These are phyloP conservation scores for Margarornis squamiger DNA, from an alignment of 2,797 vertebrate genomes.

Conservation along the genomic window DNA sequence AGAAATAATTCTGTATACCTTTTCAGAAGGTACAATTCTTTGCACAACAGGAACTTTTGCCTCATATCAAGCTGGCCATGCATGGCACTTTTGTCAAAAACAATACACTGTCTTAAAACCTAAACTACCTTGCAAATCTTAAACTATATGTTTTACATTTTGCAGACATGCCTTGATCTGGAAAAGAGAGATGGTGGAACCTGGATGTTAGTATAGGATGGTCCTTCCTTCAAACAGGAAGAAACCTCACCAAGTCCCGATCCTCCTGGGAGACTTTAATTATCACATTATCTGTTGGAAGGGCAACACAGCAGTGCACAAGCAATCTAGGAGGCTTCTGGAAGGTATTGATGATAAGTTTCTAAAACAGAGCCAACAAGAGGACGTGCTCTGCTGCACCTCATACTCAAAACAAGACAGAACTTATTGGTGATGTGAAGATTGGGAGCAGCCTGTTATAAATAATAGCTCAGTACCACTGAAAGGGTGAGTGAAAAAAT, in stretches of 20 bases:
- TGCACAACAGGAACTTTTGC: neutral
- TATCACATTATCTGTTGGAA: neutral
- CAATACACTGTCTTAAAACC: neutral
- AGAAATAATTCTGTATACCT: neutral
- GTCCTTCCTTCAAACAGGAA: neutral
- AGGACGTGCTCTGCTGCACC: accelerated
- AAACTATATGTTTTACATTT: neutral
- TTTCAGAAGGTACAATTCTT: neutral
- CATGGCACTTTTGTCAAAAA: neutral
- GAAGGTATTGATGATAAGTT: neutral
- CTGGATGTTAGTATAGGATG: neutral
- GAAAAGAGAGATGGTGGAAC: neutral
- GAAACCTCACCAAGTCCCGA: neutral
- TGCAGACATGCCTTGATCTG: neutral
- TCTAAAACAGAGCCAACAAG: neutral
- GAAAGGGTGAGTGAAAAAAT: neutral
- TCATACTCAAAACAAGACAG: neutral
- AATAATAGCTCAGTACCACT: neutral
- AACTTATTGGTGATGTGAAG: neutral
- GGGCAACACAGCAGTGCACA: neutral
- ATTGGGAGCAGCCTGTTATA: neutral
- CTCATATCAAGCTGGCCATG: neutral
- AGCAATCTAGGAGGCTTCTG: neutral
- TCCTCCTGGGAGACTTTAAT: neutral
- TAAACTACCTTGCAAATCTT: neutral